These are phyloP conservation scores for Drosophila limbata DNA, from an alignment of 2,888 invertebrate genomes.

Conservation along the genomic window DNA sequence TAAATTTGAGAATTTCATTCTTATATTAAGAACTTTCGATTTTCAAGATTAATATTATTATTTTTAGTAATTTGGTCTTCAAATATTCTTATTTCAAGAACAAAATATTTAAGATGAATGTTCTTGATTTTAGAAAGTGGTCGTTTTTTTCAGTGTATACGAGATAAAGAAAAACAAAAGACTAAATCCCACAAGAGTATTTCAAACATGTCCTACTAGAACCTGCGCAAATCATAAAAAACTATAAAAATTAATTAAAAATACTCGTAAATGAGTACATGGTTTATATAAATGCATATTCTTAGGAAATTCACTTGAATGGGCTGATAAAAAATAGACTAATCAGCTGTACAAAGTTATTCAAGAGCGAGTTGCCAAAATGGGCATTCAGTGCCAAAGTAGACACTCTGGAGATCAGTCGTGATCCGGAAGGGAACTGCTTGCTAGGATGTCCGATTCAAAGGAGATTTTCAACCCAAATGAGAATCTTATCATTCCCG, in stretches of 20 bases:
- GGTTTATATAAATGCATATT: background rate
- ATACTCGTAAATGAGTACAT: background rate
- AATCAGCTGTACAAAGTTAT: conserved; percentile 8
- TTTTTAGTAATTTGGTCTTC: too few species aligned
- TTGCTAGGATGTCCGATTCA: conserved; percentile 20
- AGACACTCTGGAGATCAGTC: conserved; percentile 13
- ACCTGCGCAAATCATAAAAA: background rate
- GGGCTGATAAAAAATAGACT: conserved; percentile 24
- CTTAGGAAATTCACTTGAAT: background rate
- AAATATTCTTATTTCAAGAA: too few species aligned
- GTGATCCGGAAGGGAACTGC: conserved; percentile 1
- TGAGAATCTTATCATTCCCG: conserved; percentile 65
- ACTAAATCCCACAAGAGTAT: background rate
- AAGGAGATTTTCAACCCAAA: conserved; percentile 73
- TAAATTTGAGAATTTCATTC: too few species aligned
- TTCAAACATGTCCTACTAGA: background rate
- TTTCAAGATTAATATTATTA: too few species aligned
- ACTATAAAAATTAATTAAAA: background rate
- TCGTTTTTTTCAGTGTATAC: too few species aligned
- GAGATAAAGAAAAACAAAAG: background rate
- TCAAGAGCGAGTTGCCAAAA: background rate
- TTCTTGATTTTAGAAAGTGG: too few species aligned
- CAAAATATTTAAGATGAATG: too few species aligned
- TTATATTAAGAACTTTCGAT: too few species aligned
- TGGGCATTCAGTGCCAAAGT: conserved; percentile 6